Base-by-base conservation (phyloP, 1,140 invertebrate genomes). In the Drusus annulatus region DNA sequence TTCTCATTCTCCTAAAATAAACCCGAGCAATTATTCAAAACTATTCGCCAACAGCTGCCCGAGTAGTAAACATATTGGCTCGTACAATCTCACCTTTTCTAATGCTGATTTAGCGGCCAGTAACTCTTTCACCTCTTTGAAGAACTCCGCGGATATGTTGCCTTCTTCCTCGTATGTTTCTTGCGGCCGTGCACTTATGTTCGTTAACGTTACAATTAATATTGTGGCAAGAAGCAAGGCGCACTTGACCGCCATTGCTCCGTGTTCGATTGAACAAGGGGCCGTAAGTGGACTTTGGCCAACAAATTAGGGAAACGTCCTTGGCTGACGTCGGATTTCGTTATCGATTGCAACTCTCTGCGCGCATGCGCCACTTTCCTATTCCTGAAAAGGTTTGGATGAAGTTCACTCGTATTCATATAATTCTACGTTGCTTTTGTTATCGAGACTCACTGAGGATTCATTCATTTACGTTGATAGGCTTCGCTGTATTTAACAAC, bases 71-170 rank as follows among this genome's bases (percentile, higher is more conserved):
- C 77, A 69, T 52, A 68, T 65, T 31, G 21, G n/a, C 51, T 19
- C 17, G 54, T 19, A 50, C 62, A 21, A 45, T 45, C 36, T 45
- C 21, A 80, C 78, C 76, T 80, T 80, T 73, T 76, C 76, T 74
- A 79, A 56, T 5, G 73, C 25, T 21, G 71, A 69, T 63, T 84
- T 84, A 15, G 86, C 81, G 0, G 82, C 78, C 16, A 87, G 62
- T 10, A 87, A 71, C 50, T 86, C 85, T 63, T 84, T 81, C 7
- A 87, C 82, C 68, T 86, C 85, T 65, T 85, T 81, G 78, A 85
- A 86, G 58, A 86, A 84, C 56, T 76, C 83, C n/a, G 80, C 71
- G 8, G 78, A 45, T 10, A 75, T 19, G n/a, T 75, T 51, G 16
- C 56, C 76, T 17, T 58, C 56, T 25, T 71, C 21, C 13, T 79